phyloP scores from a whole-genome alignment of 2,888 invertebrate genomes.

The Nephrotoma appendiculata region DNA sequence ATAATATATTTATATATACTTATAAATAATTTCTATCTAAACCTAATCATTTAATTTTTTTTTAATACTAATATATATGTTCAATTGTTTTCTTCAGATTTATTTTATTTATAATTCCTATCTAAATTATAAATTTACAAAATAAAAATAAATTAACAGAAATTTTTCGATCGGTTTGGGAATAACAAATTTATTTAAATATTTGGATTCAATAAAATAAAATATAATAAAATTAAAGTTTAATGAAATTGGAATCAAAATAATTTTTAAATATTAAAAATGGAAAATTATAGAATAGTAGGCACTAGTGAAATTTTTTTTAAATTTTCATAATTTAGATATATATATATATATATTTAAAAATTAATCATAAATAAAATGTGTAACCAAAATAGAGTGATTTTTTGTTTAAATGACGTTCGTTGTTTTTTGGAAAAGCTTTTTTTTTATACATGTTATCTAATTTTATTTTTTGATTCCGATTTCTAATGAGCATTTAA shows the following conservation, averaged over 20 bases:
- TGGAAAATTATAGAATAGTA: constrained; percentile 1
- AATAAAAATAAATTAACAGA: not conserved
- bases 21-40: not conserved
- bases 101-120: not conserved
- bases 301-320: constrained; percentile 2
- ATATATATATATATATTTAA: not conserved
- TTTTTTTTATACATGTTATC: not conserved
- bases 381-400: not conserved
- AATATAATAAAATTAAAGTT: not conserved
- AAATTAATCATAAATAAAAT: not conserved
- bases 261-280: not conserved
- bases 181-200: not conserved
- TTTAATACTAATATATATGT: not conserved
- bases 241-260: not conserved
- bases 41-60: not conserved
- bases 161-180: not conserved
- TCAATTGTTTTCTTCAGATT: not conserved
- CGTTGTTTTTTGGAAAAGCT: not conserved
- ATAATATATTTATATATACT: not conserved
- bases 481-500: not conserved
- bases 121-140: constrained; percentile 1
- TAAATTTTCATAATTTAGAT: not conserved
- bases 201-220: not conserved
- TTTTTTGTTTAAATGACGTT: not conserved
- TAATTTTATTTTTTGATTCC: not conserved